Evolutionary conservation across 1,140 invertebrate species (phyloP).

Genomic region (Hirudo medicinalis): DNA sequence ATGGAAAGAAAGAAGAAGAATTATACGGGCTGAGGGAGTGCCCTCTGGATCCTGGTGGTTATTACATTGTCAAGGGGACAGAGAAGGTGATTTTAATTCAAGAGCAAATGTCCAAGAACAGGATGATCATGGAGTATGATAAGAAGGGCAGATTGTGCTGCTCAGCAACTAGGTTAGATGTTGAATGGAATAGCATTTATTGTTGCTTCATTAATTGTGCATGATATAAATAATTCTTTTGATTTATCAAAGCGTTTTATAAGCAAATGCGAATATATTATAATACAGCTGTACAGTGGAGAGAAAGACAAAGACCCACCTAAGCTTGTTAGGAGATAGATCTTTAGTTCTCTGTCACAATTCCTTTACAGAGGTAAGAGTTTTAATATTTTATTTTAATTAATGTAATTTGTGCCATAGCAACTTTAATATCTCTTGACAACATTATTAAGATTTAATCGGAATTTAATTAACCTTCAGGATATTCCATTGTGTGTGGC

Average conservation of each 20-base stretch:
- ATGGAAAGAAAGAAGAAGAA: constrained; percentile 64
- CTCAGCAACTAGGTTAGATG: constrained; percentile 60
- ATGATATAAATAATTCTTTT: background rate
- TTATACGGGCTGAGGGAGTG: constrained; percentile 89
- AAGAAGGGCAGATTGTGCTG: constrained; percentile 72
- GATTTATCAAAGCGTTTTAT: no score
- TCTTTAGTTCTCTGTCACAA: constrained; percentile 82
- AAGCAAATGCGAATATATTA: background rate
- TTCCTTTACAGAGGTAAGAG: constrained; percentile 69
- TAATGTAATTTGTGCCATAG: background rate
- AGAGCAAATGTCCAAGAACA: constrained; percentile 90
- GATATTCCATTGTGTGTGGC: constrained; percentile 81
- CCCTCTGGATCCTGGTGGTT: constrained; percentile 96
- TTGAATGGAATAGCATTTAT: constrained; percentile 7
- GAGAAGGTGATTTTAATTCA: constrained; percentile 91
- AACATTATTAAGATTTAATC: no score
- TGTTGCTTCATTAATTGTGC: background rate
- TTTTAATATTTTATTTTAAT: background rate
- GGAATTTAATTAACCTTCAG: constrained; percentile 39
- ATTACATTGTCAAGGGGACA: constrained; percentile 80
- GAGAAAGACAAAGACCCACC: constrained; percentile 85
- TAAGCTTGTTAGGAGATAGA: constrained; percentile 73
- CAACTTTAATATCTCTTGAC: no score
- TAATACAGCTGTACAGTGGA: constrained; percentile 77
- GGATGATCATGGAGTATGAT: constrained; percentile 74